These are phyloP conservation scores for Catostylus mosaicus DNA, from an alignment of 30 jellyfish, hydroid and myxozoan genomes.

Conservation along the genomic window DNA sequence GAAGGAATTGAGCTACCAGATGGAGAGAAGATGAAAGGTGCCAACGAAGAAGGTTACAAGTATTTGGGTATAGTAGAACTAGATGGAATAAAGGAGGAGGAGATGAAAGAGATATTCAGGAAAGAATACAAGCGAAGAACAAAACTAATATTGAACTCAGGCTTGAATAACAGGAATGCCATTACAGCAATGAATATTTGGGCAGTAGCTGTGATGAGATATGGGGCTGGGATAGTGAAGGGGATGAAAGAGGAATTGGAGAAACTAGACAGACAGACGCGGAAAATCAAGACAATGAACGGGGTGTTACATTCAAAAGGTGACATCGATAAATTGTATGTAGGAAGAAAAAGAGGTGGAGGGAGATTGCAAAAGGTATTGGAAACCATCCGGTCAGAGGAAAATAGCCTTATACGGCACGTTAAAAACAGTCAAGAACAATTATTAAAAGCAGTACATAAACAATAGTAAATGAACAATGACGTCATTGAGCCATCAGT, in stretches of 20 bases:
- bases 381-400: conserved; percentile 45
- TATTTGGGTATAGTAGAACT: conserved; percentile 52
- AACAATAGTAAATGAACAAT: conserved; percentile 21
- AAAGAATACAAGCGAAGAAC: too few relatives aligned
- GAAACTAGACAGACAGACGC: too few relatives aligned
- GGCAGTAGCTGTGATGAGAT: too few relatives aligned
- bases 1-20: too few relatives aligned
- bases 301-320: conserved; percentile 38
- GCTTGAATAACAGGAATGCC: too few relatives aligned
- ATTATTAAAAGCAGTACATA: conserved; percentile 20
- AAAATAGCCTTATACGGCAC: conserved; percentile 16
- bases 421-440: conserved; percentile 35
- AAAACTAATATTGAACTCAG: too few relatives aligned
- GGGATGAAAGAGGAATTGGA: too few relatives aligned
- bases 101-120: too few relatives aligned
- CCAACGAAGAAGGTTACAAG: conserved; percentile 40
- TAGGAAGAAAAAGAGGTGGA: conserved; percentile 39
- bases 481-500: conserved; percentile 58
- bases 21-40: conserved; percentile 47
- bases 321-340: conserved; percentile 37
- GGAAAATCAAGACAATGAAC: conserved; percentile 23
- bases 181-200: too few relatives aligned
- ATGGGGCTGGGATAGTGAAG: too few relatives aligned
- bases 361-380: conserved; percentile 23
- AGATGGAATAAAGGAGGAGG: conserved; percentile 27